These are phyloP conservation scores for Pipistrellus nathusii DNA, from an alignment of 2,797 vertebrate species.

Conservation along the genomic window DNA sequence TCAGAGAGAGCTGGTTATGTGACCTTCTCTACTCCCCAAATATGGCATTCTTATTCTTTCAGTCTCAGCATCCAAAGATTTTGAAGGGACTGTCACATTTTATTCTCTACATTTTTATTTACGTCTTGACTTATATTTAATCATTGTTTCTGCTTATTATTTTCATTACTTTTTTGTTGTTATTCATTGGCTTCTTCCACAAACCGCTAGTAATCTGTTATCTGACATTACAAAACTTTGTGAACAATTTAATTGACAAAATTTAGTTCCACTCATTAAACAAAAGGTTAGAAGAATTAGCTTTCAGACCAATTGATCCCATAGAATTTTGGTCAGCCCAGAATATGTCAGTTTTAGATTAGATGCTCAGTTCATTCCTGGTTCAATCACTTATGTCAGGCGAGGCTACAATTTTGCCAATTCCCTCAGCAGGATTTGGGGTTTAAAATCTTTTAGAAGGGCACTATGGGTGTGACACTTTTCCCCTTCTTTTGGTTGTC, in stretches of 20 bases:
- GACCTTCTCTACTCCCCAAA: neutral
- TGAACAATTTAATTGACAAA: neutral
- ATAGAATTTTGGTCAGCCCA: neutral
- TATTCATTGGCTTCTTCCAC: neutral
- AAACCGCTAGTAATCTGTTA: neutral
- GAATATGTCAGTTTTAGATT: neutral
- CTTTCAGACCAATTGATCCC: neutral
- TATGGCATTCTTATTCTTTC: neutral
- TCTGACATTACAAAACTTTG: neutral
- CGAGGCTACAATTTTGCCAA: neutral
- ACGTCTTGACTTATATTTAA: neutral
- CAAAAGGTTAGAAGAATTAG: neutral
- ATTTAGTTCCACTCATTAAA: neutral
- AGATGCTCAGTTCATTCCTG: neutral
- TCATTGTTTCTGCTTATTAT: neutral
- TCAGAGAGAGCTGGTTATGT: neutral
- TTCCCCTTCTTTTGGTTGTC: neutral
- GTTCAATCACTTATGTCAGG: neutral
- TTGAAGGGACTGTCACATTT: neutral
- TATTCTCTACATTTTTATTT: neutral
- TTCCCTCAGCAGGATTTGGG: neutral
- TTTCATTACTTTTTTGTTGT: neutral
- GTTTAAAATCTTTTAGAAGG: neutral
- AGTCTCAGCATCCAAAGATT: neutral
- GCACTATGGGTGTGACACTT: neutral